Conservation (phyloP, 2,797 vertebrate species). For the Urophycis tenuis region DNA sequence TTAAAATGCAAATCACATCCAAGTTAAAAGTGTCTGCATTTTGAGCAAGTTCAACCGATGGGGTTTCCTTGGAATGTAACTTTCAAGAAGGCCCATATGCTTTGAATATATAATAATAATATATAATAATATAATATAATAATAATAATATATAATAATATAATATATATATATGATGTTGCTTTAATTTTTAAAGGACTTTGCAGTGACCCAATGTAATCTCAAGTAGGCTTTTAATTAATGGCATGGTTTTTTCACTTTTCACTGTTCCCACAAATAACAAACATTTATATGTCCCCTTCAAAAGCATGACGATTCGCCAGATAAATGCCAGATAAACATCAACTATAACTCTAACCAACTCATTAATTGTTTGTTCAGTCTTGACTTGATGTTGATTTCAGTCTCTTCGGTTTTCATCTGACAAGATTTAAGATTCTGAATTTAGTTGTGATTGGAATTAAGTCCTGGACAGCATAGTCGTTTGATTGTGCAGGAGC, state of each 20-base stretch:
- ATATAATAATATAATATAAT: too few relatives aligned
- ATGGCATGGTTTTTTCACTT: background rate
- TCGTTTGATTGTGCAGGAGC: background rate
- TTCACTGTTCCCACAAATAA: background rate
- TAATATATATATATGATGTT: constrained; percentile 38
- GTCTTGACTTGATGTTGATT: background rate
- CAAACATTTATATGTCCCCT: too few relatives aligned
- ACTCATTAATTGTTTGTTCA: background rate
- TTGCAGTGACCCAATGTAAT: constrained; percentile 40
- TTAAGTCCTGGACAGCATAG: background rate
- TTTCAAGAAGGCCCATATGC: constrained; percentile 38
- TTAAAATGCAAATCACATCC: constrained; percentile 79
- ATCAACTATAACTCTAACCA: background rate
- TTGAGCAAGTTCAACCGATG: constrained; percentile 49
- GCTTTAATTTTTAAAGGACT: constrained; percentile 32
- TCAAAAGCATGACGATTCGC: too few relatives aligned
- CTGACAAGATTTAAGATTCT: too few relatives aligned
- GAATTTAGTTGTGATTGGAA: background rate
- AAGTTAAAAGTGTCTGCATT: constrained; percentile 61
- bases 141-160: too few relatives aligned
- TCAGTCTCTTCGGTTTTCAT: too few relatives aligned
- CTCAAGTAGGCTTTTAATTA: background rate
- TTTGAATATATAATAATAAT: constrained; percentile 41
- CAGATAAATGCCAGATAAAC: too few relatives aligned
- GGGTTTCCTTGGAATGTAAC: constrained; percentile 48